Conservation (phyloP, 2,797 vertebrate genomes). For the Morelia viridis region DNA sequence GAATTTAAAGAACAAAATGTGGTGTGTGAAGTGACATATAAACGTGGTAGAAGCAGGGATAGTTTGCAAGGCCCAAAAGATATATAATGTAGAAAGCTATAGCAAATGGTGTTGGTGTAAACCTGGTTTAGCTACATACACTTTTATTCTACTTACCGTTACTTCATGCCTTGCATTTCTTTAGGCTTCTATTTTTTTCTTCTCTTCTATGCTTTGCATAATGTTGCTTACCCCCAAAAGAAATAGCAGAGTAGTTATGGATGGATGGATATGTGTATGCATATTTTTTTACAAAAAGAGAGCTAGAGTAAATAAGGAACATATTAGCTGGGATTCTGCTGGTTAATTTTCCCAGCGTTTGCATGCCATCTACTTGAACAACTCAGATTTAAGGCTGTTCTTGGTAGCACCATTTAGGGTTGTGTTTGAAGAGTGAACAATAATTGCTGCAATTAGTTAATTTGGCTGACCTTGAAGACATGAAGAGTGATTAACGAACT, state of each 20-base stretch:
- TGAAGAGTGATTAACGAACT: neutral
- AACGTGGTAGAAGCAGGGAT: neutral
- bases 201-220: neutral
- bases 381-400: neutral
- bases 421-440: neutral
- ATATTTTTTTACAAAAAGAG: neutral
- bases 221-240: neutral
- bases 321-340: neutral
- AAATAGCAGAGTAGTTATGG: neutral
- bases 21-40: neutral
- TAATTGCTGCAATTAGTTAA: neutral
- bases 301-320: neutral
- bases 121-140: neutral
- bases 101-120: neutral
- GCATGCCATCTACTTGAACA: neutral
- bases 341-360: neutral
- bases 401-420: neutral
- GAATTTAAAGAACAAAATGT: neutral
- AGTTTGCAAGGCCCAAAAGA: neutral
- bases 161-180: neutral
- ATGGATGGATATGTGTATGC: neutral
- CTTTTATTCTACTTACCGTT: neutral
- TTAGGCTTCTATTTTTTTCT: neutral
- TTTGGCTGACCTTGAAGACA: neutral
- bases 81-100: neutral